Conservation (phyloP, 2,888 invertebrate genomes). For the Lacanobia oleracea region DNA sequence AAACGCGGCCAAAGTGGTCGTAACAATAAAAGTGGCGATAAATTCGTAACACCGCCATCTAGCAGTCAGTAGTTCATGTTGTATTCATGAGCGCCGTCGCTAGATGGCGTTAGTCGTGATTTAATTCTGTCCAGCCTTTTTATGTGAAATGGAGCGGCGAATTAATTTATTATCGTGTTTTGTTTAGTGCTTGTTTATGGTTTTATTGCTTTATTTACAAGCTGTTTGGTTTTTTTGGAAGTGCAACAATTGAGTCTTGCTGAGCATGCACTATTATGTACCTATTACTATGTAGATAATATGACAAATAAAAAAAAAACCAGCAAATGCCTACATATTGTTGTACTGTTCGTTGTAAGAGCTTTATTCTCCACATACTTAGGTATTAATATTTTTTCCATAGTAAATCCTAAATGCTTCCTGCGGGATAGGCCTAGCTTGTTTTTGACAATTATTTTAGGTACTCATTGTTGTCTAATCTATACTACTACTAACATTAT, state of each 20-base stretch:
- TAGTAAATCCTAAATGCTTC: too few relatives aligned
- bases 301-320: not conserved
- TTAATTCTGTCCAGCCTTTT: conserved; percentile 76
- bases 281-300: too few relatives aligned
- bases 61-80: conserved; percentile 78
- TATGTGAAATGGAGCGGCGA: conserved; percentile 50
- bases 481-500: too few relatives aligned
- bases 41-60: conserved; percentile 84
- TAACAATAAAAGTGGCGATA: conserved; percentile 82
- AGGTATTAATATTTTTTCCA: too few relatives aligned
- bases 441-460: too few relatives aligned
- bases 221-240: not conserved
- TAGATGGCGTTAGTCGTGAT: conserved; percentile 87
- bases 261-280: not conserved
- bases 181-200: conserved; percentile 41
- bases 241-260: not conserved
- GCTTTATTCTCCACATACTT: too few relatives aligned
- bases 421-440: too few relatives aligned
- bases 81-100: conserved; percentile 81
- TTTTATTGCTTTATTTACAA: conserved; percentile 54
- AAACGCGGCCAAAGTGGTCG: conserved; percentile 81
- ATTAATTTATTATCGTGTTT: conserved; percentile 55
- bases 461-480: too few relatives aligned
- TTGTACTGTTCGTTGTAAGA: too few relatives aligned
- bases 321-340: too few relatives aligned